phyloP scores from a whole-genome alignment of 2,888 invertebrate genomes.

The Baccha elongata region DNA sequence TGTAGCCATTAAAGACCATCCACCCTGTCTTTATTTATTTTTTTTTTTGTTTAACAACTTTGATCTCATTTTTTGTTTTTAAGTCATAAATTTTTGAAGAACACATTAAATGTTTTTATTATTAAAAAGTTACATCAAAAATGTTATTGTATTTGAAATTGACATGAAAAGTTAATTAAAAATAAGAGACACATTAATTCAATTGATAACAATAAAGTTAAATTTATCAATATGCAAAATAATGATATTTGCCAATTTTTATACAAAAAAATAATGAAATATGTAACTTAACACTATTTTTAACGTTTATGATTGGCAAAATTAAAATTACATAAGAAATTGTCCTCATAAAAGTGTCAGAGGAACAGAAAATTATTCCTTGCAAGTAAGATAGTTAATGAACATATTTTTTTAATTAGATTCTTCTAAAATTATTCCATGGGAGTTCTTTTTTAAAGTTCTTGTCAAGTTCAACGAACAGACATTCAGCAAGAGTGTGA shows the following conservation, averaged over 20 bases:
- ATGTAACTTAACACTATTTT: too few relatives aligned
- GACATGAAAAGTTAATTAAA: not conserved
- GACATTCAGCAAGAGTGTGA: conserved; percentile 36
- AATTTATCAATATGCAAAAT: conserved; percentile 22
- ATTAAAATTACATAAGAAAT: conserved; percentile 5
- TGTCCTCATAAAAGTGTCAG: conserved; percentile 49
- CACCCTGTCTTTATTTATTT: conserved; percentile 7
- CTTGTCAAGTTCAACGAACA: conserved; percentile 69
- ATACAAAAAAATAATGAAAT: conserved; percentile 37
- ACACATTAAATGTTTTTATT: conserved; percentile 5
- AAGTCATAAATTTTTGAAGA: conserved; percentile 24
- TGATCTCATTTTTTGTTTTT: conserved; percentile 11
- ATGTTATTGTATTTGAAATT: conserved; percentile 6
- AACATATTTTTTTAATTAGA: conserved; percentile 17
- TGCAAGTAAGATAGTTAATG: too few relatives aligned
- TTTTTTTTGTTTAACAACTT: conserved; percentile 1
- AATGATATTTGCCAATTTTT: conserved; percentile 4
- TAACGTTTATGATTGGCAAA: conserved; percentile 34
- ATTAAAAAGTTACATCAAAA: not conserved
- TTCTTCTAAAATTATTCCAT: not conserved
- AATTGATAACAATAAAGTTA: conserved; percentile 24
- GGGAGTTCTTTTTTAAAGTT: not conserved
- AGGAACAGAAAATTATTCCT: conserved; percentile 58
- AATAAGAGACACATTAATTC: not conserved
- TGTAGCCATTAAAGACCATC: not conserved